Conservation (phyloP, 2,797 vertebrate genomes). For the Notolepis coatsorum region DNA sequence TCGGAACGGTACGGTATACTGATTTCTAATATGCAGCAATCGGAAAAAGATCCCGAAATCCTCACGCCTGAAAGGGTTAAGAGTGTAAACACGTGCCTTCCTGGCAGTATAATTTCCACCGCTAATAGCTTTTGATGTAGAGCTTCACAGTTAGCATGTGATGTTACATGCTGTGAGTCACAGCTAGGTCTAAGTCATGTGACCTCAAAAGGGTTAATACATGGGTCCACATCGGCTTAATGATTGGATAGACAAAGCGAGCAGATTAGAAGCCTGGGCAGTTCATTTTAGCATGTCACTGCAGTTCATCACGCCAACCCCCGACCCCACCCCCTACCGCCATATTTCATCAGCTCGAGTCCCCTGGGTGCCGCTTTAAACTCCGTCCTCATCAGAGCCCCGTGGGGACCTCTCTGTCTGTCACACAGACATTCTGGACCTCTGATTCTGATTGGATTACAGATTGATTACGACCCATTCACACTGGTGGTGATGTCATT, state of each 20-base stretch:
- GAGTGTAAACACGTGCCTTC: too few relatives aligned
- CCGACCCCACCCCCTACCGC: too few relatives aligned
- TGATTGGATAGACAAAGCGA: constrained; percentile 5
- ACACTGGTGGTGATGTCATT: constrained; percentile 59
- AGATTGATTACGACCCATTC: constrained; percentile 87
- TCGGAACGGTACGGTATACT: too few relatives aligned
- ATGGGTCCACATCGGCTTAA: constrained; percentile 2
- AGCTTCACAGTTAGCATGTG: too few relatives aligned
- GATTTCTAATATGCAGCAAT: too few relatives aligned
- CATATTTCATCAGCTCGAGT: constrained; percentile 63
- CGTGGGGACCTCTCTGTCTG: constrained; percentile 82
- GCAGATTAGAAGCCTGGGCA: constrained; percentile 5
- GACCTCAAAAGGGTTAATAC: not conserved
- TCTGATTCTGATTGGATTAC: constrained; percentile 85
- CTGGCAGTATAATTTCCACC: too few relatives aligned
- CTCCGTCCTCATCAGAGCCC: constrained; percentile 82
- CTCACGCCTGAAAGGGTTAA: too few relatives aligned
- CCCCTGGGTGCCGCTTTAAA: constrained; percentile 75
- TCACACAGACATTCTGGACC: constrained; percentile 60
- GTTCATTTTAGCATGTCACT: constrained; percentile 31
- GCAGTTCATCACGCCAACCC: constrained; percentile 38
- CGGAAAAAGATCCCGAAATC: too few relatives aligned
- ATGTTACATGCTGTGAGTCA: too few relatives aligned
- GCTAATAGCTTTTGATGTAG: too few relatives aligned
- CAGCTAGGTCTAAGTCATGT: too few relatives aligned